These are phyloP conservation scores for Clinocottus analis DNA, from an alignment of 2,113 vertebrate species.

Conservation along the genomic window DNA sequence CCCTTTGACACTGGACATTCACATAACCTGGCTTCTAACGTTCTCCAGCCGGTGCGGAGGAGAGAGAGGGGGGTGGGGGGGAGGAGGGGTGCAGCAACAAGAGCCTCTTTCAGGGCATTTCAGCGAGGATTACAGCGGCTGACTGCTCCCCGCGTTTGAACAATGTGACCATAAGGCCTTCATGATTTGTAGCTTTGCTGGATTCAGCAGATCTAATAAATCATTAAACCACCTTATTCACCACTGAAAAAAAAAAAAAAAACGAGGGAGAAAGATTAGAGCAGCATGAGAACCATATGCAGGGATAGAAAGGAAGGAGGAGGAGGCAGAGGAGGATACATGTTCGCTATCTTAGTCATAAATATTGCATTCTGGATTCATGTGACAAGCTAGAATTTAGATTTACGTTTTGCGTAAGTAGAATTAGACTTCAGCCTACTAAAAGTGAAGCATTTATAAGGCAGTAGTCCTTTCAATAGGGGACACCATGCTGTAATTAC, in stretches of 20 bases:
- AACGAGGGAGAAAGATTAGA: slow-evolving; percentile 56
- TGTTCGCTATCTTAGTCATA: slow-evolving; percentile 20
- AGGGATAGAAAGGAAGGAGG: slow-evolving; percentile 25
- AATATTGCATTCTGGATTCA: slow-evolving; percentile 29
- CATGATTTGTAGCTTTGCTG: slow-evolving; percentile 70
- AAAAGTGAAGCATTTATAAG: slow-evolving; percentile 5
- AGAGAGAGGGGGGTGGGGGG: slow-evolving; percentile 9
- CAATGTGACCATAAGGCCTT: slow-evolving; percentile 73
- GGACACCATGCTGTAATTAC: slow-evolving; percentile 12
- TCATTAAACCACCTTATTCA: slow-evolving; percentile 67
- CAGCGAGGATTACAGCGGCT: slow-evolving; percentile 69
- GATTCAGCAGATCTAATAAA: slow-evolving; percentile 69
- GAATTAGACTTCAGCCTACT: not conserved
- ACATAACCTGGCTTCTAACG: slow-evolving; percentile 70
- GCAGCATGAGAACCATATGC: slow-evolving; percentile 53
- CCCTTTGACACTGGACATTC: slow-evolving; percentile 65
- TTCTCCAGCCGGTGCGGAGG: slow-evolving; percentile 51
- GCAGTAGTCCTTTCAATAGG: slow-evolving; percentile 15
- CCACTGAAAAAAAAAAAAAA: not conserved
- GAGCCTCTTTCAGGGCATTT: slow-evolving; percentile 75
- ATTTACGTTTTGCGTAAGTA: not conserved
- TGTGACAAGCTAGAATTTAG: slow-evolving; percentile 23
- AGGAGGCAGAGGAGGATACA: slow-evolving; percentile 5
- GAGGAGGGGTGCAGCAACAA: slow-evolving; percentile 65
- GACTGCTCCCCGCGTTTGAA: slow-evolving; percentile 66